Percentiles rank a stretch among this genome's conserved stretches.
phyloP scores from a whole-genome alignment of 2,888 invertebrate species.

The Dexiosoma caninum region DNA sequence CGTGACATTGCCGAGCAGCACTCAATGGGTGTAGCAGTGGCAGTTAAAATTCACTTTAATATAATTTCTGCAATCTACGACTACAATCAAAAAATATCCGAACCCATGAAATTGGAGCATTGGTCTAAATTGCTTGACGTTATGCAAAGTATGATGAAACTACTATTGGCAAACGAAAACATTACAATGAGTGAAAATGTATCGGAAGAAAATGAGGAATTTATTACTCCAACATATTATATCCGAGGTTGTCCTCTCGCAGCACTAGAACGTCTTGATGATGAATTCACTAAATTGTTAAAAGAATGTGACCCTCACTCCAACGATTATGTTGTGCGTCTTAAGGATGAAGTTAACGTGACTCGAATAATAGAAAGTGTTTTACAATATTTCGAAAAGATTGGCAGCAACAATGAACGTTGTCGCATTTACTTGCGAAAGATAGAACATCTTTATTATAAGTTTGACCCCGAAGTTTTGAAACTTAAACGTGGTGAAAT shows the following conservation, averaged over 20 bases:
- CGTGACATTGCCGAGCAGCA: constrained; percentile 91
- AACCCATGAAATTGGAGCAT: constrained; percentile 97
- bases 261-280: constrained; percentile 95
- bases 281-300: constrained; percentile 97
- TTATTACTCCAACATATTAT: constrained; percentile 84
- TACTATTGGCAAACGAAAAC: constrained; percentile 84
- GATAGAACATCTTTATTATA: constrained; percentile 99
- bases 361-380: constrained; percentile 93
- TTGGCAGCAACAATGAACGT: constrained; percentile 88
- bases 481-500: constrained; percentile 85
- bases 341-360: constrained; percentile 94
- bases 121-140: constrained; percentile 93
- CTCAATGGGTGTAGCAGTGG: constrained; percentile 92
- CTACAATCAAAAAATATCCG: constrained; percentile 98
- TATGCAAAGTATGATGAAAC: constrained; percentile 87
- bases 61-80: constrained; percentile 97
- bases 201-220: constrained; percentile 92
- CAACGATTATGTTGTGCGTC: constrained; percentile 92
- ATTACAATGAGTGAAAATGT: constrained; percentile 90
- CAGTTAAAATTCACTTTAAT: constrained; percentile 93
- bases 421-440: constrained; percentile 96
- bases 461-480: constrained; percentile 91
- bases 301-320: constrained; percentile 99
- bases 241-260: constrained; percentile 95
- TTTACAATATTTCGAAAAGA: constrained; percentile 85